Base-by-base conservation (phyloP, 2,888 invertebrate species). In the Helicoverpa assulta region DNA sequence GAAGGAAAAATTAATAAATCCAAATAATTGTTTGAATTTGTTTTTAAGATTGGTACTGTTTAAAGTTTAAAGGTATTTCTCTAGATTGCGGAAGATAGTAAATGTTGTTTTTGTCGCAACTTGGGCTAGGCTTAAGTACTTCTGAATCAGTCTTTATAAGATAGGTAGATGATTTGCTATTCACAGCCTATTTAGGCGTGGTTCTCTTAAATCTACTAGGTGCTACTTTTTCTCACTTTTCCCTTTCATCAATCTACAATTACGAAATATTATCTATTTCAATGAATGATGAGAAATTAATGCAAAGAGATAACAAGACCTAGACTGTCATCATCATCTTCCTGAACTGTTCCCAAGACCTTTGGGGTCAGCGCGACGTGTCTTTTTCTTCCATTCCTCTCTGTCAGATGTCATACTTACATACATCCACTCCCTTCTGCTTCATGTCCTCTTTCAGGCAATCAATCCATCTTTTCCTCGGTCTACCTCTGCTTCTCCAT, bases 271-370 rank as follows among this genome's bases (percentile, higher is more conserved):
- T 51, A 10, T 12, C 29, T 5, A 43, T 21, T 21, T 21, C 21
- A 21, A 21, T 21, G 21, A 21, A 21, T 21, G 21, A 21, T 21
- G 21, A 21, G 21, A 21, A 21, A 21, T 21, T 70, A 2, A 53
- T 21, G 57, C 53, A 51, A n/a, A 26, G 5, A 76, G 33, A 51
- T 73, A 69, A 69, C n/a, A n/a, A n/a, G n/a, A n/a, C n/a, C n/a
- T n/a, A n/a, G n/a, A n/a, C n/a, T n/a, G n/a, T n/a, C n/a, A n/a
- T n/a, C n/a, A n/a, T n/a, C n/a, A n/a, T n/a, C n/a, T n/a, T n/a
- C n/a, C n/a, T n/a, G n/a, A n/a, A n/a, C 21, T 40, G 10, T 5
- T 26, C 26, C 47, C 7, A n/a, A 21, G 4, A 21, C 52, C n/a
- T n/a, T n/a, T n/a, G n/a, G n/a, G n/a, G n/a, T n/a, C n/a, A n/a